These are phyloP conservation scores for Tachina lurida DNA, from an alignment of 2,888 invertebrate species.

Conservation along the genomic window DNA sequence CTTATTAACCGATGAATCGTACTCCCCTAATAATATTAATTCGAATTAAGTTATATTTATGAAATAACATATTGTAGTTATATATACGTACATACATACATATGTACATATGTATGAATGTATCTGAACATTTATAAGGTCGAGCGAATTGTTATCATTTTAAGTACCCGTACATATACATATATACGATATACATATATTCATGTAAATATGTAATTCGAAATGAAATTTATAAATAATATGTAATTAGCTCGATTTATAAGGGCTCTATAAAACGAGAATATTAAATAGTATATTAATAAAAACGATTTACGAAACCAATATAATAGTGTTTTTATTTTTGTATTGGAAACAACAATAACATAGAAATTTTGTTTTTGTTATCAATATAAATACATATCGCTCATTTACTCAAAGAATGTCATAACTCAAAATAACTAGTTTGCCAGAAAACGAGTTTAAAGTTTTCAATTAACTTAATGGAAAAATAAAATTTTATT, in stretches of 20 bases:
- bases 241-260: slow-evolving; percentile 30
- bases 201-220: neutral
- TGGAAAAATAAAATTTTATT: too few species aligned
- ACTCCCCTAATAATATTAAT: neutral
- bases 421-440: too few species aligned
- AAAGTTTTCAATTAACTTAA: too few species aligned
- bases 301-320: slow-evolving; percentile 37
- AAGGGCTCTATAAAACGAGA: slow-evolving; percentile 39
- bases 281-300: slow-evolving; percentile 23
- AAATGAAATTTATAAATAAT: neutral
- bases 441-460: too few species aligned
- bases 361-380: too few species aligned
- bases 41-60: neutral
- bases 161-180: neutral
- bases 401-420: too few species aligned
- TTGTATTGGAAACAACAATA: neutral
- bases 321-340: slow-evolving; percentile 11
- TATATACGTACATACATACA: neutral
- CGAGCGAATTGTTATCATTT: slow-evolving; percentile 22
- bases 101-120: slow-evolving; percentile 1
- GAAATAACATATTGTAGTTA: neutral
- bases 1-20: too few species aligned
- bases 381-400: too few species aligned
- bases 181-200: neutral
- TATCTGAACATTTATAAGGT: slow-evolving; percentile 2